Base-by-base conservation (phyloP, 1,140 invertebrate species). In the Homalodisca vitripennis region DNA sequence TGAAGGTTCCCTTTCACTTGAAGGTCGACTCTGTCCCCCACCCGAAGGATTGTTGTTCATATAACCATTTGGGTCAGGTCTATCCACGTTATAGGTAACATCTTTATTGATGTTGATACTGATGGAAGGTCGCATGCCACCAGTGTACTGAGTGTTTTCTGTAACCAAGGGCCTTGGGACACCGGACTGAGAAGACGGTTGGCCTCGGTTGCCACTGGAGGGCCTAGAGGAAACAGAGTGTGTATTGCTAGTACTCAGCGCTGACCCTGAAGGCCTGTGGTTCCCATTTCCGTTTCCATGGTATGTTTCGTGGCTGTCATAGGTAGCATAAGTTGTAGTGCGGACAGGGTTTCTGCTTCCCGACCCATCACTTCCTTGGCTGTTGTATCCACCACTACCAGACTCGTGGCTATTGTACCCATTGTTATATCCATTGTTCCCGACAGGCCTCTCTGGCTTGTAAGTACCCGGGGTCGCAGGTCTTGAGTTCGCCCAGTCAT, bases 281-380 rank as follows among this genome's bases (percentile, higher is more conserved):
- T 41, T 41, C 17, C 6, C 34, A 41, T 60, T 60, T 22, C 29
- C 13, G 55, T 41, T 41, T 41, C 6, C 34, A 41, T 60, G 55
- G 26, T 60, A 60, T 26, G 55, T 60, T 29, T 60, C 55, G 24
- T 60, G 55, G 55, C 55, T 60, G 55, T 60, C 55, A n/a, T 60
- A 60, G 6, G 34, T 41, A 6, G 12, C 26, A 24, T 26, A 60
- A 29, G 55, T 27, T 2, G 55, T 26, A 6, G 55, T 10, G 48
- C 48, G 48, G 3, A n/a, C n/a, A 10, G 48, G 48, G 17, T 51
- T 22, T 51, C 48, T 51, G 14, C n/a, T n/a, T 41, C 34, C 17
- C 34, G 34, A 41, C 6, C 6, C 6, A 6, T 41, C 17, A 17
- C 17, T 41, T 41, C 6, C 34, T 10, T 41, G 6, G 34, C 34